Evolutionary conservation across 2,113 vertebrate genomes (phyloP).

Genomic region (Pollimyrus isidori): DNA sequence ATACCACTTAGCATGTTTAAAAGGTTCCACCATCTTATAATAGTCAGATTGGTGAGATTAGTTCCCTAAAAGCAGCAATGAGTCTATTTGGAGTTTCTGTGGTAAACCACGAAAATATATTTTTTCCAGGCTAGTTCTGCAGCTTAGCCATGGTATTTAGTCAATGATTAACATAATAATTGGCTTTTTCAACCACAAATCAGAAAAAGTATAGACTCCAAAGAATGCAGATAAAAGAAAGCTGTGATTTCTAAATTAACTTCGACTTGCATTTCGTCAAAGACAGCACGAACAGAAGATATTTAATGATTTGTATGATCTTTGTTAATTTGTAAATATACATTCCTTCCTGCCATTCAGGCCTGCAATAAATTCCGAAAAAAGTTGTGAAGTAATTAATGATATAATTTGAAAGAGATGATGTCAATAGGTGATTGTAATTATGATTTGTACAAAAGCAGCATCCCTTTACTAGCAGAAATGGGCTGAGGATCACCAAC

Average conservation of each 20-base stretch:
- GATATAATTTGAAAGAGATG: background rate
- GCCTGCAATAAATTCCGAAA: background rate
- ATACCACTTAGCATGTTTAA: conserved; percentile 35
- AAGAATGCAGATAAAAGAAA: background rate
- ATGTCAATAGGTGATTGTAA: background rate
- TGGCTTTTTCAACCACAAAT: background rate
- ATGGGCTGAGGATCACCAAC: background rate
- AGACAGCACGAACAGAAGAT: background rate
- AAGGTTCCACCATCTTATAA: conserved; percentile 37
- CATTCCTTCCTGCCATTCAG: too few species aligned
- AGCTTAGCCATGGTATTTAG: background rate
- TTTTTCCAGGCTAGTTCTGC: background rate
- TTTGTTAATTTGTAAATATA: too few species aligned
- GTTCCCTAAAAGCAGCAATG: background rate
- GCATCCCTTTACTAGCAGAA: background rate
- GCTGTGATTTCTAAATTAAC: background rate
- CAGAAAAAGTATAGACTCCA: background rate
- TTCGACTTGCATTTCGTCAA: background rate
- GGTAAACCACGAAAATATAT: background rate
- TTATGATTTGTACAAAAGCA: background rate
- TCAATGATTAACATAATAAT: background rate
- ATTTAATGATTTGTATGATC: too few species aligned
- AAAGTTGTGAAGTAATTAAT: background rate
- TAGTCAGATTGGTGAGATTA: conserved; percentile 35
- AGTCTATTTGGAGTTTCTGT: background rate